Conservation (phyloP, 2,888 invertebrate species). For the Nemurella pictetii region DNA sequence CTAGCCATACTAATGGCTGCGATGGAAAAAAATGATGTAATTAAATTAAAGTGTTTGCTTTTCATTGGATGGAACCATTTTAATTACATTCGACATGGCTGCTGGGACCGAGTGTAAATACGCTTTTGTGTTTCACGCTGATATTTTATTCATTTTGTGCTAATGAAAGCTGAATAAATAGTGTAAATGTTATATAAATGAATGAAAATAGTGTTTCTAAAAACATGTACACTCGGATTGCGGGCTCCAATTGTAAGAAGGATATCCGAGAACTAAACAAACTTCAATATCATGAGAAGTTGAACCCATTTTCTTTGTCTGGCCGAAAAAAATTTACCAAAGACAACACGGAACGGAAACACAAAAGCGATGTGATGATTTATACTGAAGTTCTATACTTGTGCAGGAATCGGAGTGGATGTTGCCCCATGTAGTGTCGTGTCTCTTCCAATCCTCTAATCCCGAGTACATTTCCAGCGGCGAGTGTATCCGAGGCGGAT, state of each 20-base stretch:
- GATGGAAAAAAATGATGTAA: too few species aligned
- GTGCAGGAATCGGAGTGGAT: too few species aligned
- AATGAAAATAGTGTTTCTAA: neutral
- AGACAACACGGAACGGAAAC: neutral
- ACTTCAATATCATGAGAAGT: neutral
- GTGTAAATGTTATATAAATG: neutral
- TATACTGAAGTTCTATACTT: too few species aligned
- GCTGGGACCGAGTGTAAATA: neutral
- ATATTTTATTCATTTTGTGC: neutral
- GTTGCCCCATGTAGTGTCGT: too few species aligned
- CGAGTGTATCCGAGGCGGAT: neutral
- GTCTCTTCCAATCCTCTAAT: too few species aligned
- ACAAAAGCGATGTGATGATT: too few species aligned
- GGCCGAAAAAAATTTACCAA: neutral
- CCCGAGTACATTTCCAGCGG: too few species aligned
- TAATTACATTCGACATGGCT: neutral
- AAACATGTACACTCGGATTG: neutral
- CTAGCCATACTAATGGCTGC: too few species aligned
- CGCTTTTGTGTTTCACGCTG: neutral
- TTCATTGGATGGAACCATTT: neutral
- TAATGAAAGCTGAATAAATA: neutral
- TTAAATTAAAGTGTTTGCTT: neutral
- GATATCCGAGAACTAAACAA: neutral
- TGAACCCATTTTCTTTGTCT: neutral
- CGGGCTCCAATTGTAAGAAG: neutral